A percentile compares a stretch with the other conserved stretches of the same genome.
Evolutionary conservation across 1,140 invertebrate genomes (phyloP).

Genomic region (Gerris buenoi): DNA sequence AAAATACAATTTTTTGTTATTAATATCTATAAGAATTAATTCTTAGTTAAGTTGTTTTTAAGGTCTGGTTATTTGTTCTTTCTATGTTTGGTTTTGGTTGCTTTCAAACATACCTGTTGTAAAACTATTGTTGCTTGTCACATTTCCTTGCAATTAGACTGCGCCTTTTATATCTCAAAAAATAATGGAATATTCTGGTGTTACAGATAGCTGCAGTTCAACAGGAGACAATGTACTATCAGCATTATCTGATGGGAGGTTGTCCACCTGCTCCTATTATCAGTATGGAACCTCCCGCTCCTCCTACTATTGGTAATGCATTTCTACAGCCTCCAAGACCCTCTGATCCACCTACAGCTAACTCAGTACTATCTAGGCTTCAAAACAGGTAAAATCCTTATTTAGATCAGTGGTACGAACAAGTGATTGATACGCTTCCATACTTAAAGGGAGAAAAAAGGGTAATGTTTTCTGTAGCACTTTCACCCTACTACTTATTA

Average conservation of each 20-base stretch:
- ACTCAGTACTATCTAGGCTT: conserved; percentile 42
- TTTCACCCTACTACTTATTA: too few species aligned
- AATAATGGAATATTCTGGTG: conserved; percentile 4
- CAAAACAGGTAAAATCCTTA: conserved; percentile 35
- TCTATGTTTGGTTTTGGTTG: too few species aligned
- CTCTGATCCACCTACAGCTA: conserved; percentile 31
- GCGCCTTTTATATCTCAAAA: background rate
- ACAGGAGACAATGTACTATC: conserved; percentile 35
- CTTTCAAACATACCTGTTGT: too few species aligned
- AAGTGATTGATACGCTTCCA: too few species aligned
- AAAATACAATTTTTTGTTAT: too few species aligned
- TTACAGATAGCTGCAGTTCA: conserved; percentile 35
- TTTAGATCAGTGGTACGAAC: background rate
- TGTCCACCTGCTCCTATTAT: conserved; percentile 1
- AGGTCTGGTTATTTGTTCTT: too few species aligned
- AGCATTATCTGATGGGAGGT: conserved; percentile 25
- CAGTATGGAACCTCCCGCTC: background rate
- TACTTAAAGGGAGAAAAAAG: too few species aligned
- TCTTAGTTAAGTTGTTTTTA: too few species aligned
- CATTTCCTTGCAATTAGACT: background rate
- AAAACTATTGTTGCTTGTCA: too few species aligned
- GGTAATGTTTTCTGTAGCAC: too few species aligned
- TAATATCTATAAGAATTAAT: too few species aligned
- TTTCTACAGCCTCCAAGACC: conserved; percentile 24
- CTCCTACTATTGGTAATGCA: background rate